Evolutionary conservation across 30 jellyfish, hydroid and myxozoan species (phyloP), one percentile per base, ranked within the genome.

Genomic region (Haliclystus octoradiatus): DNA sequence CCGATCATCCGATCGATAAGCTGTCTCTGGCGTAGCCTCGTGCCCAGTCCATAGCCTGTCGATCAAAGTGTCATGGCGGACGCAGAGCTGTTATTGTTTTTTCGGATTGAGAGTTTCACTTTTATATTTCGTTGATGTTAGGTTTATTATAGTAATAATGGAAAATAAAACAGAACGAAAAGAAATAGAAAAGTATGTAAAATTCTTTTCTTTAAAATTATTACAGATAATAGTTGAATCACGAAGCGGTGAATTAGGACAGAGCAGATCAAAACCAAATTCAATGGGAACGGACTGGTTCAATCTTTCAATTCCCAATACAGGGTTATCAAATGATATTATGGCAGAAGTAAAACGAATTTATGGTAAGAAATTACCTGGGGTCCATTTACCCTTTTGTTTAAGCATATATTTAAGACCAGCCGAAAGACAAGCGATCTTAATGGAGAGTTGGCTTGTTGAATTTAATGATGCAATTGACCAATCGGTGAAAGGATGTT

Each of bases 281-380:
- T 84, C 98, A 14, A 84, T 74, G 25, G 98, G 98, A 33, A 77
- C 76, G 25, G 98, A 89, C 66, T 89, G 98, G 98, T 89, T 89
- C 69, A 89, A 89, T 52, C 70, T 89, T 19, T 82, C 98, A 1
- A 60, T 89, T 34, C 90, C 93, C 25, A 90, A 85, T 5, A 50
- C 34, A 9, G 65, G 46, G 7, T 70, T 83, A 14, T 83, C 67
- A 26, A 52, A 60, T 50, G 90, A 75, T 22, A 53, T 89, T 4
- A 84, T 78, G 50, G 74, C 62, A 49, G 93, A 76, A 81, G 77
- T 89, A 13, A 74, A 66, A 33, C 65, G 69, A 7, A 77, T 76
- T 32, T 89, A 66, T 78, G 85, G 77, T 29, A 81, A 71, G 49
- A 74, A 66, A 47, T 50, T 28, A 26, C 86, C 90, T 28, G 95